These are phyloP conservation scores for Luehdorfia chinensis DNA, from an alignment of 1,140 invertebrate genomes.

Conservation along the genomic window DNA sequence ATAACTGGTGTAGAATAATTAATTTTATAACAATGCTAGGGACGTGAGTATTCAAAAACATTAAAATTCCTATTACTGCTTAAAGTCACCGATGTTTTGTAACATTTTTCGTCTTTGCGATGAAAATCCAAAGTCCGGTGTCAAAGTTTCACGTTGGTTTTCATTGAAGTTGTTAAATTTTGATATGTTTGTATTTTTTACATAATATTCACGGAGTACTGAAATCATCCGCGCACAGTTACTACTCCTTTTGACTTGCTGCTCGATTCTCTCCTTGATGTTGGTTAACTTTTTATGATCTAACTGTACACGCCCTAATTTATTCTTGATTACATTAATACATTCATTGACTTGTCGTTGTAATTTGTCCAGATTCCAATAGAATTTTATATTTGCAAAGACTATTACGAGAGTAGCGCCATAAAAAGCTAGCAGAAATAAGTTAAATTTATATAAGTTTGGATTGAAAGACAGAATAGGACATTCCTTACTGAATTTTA, in stretches of 20 bases:
- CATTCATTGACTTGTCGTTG: slow-evolving; percentile 45
- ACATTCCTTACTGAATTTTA: slow-evolving; percentile 47
- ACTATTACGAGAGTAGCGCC: slow-evolving; percentile 39
- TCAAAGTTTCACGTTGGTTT: not conserved
- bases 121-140: not conserved
- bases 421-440: slow-evolving; percentile 37
- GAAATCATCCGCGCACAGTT: slow-evolving; percentile 37
- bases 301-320: slow-evolving; percentile 43
- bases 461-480: slow-evolving; percentile 44
- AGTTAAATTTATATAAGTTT: slow-evolving; percentile 46
- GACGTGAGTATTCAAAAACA: too few relatives aligned
- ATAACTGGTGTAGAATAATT: too few relatives aligned
- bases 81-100: not conserved
- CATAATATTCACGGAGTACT: slow-evolving; percentile 26
- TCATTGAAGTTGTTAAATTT: not conserved
- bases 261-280: slow-evolving; percentile 43
- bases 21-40: too few relatives aligned
- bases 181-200: not conserved
- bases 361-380: slow-evolving; percentile 45
- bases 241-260: slow-evolving; percentile 41
- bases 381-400: slow-evolving; percentile 49
- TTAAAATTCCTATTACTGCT: too few relatives aligned
- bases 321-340: slow-evolving; percentile 43
- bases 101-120: not conserved
- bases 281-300: slow-evolving; percentile 43